Percentiles rank a stretch among this genome's conserved stretches.
phyloP scores from a whole-genome alignment of 2,888 invertebrate species.

The Trisateles emortualis region DNA sequence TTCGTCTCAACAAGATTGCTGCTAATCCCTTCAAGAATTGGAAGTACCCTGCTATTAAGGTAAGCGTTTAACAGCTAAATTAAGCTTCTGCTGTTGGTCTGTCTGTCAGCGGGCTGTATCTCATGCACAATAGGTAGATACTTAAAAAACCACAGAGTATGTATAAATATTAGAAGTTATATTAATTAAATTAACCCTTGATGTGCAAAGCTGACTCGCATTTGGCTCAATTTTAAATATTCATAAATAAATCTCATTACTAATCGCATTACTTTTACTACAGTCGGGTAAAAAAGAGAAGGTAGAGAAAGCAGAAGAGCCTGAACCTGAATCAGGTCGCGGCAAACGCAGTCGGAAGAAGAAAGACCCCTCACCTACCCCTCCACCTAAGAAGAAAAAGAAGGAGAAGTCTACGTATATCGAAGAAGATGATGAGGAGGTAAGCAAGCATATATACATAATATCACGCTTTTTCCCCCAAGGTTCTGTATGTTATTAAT shows the following conservation, averaged over 20 bases:
- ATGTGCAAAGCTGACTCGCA: too few species aligned
- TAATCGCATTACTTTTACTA: background rate
- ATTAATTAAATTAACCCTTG: too few species aligned
- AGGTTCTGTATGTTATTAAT: too few species aligned
- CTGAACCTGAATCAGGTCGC: slow-evolving; percentile 60
- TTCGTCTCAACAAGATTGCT: slow-evolving; percentile 89
- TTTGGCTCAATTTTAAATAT: too few species aligned
- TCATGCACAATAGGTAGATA: too few species aligned
- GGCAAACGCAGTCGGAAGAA: slow-evolving; percentile 82
- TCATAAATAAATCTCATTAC: background rate
- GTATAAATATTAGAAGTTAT: too few species aligned
- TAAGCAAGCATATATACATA: slow-evolving; percentile 16
- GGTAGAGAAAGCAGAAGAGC: slow-evolving; percentile 51
- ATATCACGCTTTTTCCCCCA: too few species aligned
- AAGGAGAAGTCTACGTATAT: slow-evolving; percentile 71
- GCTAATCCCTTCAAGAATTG: slow-evolving; percentile 83
- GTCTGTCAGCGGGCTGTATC: too few species aligned
- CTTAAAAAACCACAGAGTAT: too few species aligned
- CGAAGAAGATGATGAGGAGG: slow-evolving; percentile 77
- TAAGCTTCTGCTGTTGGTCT: too few species aligned
- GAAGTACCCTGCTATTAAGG: slow-evolving; percentile 75
- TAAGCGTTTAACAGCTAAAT: slow-evolving; percentile 41
- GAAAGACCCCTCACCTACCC: slow-evolving; percentile 77
- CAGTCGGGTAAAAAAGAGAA: slow-evolving; percentile 26
- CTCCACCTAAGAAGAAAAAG: slow-evolving; percentile 69